Percentiles rank a stretch among this genome's conserved stretches.
These are phyloP conservation scores for Ericerus pela DNA, from an alignment of 1,140 invertebrate species.

Conservation along the genomic window DNA sequence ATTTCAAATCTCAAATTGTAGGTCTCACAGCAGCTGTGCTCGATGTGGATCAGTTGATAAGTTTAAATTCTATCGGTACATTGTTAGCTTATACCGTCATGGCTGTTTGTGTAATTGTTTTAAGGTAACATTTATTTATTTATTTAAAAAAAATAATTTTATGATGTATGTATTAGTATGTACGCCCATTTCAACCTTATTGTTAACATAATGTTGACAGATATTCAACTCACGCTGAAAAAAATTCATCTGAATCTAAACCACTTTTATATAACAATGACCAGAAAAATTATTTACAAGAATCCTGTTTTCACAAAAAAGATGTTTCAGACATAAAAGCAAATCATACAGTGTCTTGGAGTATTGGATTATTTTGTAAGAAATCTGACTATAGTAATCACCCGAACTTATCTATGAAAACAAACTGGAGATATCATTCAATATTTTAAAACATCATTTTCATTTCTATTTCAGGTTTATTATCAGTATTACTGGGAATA, in stretches of 20 bases:
- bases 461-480: slow-evolving; percentile 1
- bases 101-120: slow-evolving; percentile 69
- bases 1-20: slow-evolving; percentile 29
- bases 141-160: neutral
- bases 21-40: slow-evolving; percentile 72
- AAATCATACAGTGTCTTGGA: too few relatives aligned
- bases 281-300: neutral
- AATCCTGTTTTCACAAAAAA: neutral
- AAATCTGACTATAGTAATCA: neutral
- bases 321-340: neutral
- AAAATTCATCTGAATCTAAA: neutral
- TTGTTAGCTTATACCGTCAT: slow-evolving; percentile 82
- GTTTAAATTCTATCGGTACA: slow-evolving; percentile 91
- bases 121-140: slow-evolving; percentile 40
- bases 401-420: too few relatives aligned
- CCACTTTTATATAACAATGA: neutral
- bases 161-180: neutral
- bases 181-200: neutral
- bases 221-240: neutral
- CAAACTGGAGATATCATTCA: too few relatives aligned
- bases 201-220: neutral
- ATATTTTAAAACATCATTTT: neutral
- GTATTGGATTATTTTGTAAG: neutral
- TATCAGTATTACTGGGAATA: neutral
- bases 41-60: slow-evolving; percentile 68